These are phyloP conservation scores for Phocides pigmalion DNA, from an alignment of 1,140 invertebrate genomes.

Conservation along the genomic window DNA sequence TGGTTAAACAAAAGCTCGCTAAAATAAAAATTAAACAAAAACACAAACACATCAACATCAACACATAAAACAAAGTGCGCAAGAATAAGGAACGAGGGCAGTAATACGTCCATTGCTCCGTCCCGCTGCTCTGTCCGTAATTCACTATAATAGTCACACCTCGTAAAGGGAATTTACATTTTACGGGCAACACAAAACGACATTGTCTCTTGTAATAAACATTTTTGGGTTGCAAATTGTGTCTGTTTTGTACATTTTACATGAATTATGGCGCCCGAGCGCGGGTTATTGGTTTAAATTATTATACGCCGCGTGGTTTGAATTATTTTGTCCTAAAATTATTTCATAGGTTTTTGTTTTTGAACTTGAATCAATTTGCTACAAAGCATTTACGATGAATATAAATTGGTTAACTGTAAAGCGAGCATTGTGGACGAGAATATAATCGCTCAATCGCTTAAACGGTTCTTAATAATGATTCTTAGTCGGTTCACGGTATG, in stretches of 20 bases:
- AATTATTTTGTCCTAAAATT: constrained; percentile 11
- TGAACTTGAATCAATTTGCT: background rate
- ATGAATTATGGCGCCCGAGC: constrained; percentile 36
- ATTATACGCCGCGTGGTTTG: constrained; percentile 4
- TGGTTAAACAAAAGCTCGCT: too few relatives aligned
- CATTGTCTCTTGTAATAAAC: constrained; percentile 38
- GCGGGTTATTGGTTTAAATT: constrained; percentile 34
- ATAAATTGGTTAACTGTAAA: too few relatives aligned
- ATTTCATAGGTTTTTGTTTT: background rate
- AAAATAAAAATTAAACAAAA: background rate
- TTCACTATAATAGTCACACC: constrained; percentile 41
- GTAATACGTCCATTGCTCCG: constrained; percentile 20
- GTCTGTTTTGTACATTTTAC: constrained; percentile 37
- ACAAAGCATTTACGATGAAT: background rate
- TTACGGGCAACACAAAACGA: constrained; percentile 31
- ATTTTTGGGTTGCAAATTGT: constrained; percentile 47
- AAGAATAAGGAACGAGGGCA: constrained; percentile 26
- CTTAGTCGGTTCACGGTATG: too few relatives aligned
- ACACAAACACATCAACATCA: background rate
- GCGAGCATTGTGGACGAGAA: too few relatives aligned
- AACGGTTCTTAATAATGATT: too few relatives aligned
- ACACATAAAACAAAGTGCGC: constrained; percentile 8
- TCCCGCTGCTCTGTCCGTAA: constrained; percentile 30
- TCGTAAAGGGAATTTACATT: constrained; percentile 40
- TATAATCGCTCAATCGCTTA: too few relatives aligned